Evolutionary conservation across 2,113 vertebrate genomes (phyloP).

Genomic region (Synodontis membranacea): DNA sequence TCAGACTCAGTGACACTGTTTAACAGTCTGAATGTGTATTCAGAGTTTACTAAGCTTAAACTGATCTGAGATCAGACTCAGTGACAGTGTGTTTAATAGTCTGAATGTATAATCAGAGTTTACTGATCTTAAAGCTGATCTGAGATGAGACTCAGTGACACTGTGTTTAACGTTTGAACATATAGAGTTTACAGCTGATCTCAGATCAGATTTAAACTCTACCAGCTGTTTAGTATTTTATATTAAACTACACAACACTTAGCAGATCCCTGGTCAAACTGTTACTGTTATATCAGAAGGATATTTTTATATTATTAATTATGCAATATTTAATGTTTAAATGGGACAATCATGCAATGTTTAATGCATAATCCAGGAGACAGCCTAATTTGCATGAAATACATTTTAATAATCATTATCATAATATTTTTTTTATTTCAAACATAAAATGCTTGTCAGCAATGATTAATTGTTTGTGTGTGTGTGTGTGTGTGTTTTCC

Average conservation of each 20-base stretch:
- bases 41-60: background rate
- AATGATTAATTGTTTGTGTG: background rate
- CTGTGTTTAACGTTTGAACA: background rate
- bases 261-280: background rate
- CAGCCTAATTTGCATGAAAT: background rate
- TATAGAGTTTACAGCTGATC: background rate
- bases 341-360: too few relatives aligned
- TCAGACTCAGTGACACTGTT: background rate
- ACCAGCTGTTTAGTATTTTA: background rate
- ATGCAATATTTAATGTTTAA: too few relatives aligned
- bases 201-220: background rate
- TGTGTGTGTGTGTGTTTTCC: constrained; percentile 12
- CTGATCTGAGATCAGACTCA: constrained; percentile 27
- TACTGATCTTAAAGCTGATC: background rate
- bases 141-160: constrained; percentile 3
- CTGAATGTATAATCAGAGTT: background rate
- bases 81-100: background rate
- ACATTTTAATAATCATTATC: too few relatives aligned
- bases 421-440: background rate
- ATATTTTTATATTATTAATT: background rate
- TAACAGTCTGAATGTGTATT: background rate
- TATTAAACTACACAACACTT: background rate
- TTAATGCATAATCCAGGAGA: background rate
- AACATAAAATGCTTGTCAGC: background rate
- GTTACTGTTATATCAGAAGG: background rate